These are phyloP conservation scores for Struthidea cinerea DNA, from an alignment of 2,113 vertebrate genomes.

Conservation along the genomic window DNA sequence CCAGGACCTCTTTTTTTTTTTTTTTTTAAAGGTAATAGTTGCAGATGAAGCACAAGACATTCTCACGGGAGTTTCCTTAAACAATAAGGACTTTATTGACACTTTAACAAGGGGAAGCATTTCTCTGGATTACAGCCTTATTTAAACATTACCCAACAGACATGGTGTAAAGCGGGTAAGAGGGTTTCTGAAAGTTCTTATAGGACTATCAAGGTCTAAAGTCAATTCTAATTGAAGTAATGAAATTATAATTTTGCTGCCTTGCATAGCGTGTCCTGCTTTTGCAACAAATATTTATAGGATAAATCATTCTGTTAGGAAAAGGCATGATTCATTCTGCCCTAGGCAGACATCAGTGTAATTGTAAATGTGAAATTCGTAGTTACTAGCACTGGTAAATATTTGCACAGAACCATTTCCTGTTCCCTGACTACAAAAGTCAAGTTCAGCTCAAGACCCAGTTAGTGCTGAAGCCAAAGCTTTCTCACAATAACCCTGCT, in stretches of 20 bases:
- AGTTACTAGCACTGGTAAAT: conserved; percentile 67
- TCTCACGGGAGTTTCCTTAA: conserved; percentile 51
- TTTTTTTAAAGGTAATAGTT: neutral
- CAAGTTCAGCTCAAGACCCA: neutral
- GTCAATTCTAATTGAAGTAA: conserved; percentile 57
- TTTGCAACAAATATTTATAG: conserved; percentile 64
- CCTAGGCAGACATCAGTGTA: neutral
- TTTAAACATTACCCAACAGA: conserved; percentile 61
- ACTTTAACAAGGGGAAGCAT: conserved; percentile 49
- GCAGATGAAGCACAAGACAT: neutral
- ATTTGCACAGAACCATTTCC: conserved; percentile 68
- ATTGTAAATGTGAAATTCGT: conserved; percentile 63
- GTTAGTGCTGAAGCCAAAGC: neutral
- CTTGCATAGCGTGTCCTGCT: neutral
- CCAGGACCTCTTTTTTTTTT: neutral
- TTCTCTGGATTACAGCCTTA: conserved; percentile 58
- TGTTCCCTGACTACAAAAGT: conserved; percentile 64
- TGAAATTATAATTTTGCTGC: conserved; percentile 5
- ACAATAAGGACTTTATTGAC: conserved; percentile 68
- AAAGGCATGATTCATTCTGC: conserved; percentile 53
- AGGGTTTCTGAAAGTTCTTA: conserved; percentile 61
- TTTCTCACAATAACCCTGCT: neutral
- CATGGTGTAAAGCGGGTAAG: conserved; percentile 41
- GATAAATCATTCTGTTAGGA: conserved; percentile 57
- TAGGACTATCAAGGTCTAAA: conserved; percentile 54